phyloP scores from a whole-genome alignment of 1,140 invertebrate genomes.

The Caerostris darwini region DNA sequence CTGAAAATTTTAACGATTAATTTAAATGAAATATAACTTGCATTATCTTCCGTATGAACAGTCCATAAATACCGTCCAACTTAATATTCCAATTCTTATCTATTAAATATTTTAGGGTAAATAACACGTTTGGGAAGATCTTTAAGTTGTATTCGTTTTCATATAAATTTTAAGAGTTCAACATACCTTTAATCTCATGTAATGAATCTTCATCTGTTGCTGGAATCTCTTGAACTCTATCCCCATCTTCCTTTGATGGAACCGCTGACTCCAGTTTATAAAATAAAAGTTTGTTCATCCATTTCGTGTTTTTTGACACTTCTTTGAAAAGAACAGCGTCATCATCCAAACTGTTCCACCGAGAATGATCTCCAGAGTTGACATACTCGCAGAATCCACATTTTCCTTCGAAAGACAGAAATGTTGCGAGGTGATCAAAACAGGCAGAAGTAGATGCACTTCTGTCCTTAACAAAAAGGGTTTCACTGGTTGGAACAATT shows the following conservation, averaged over 20 bases:
- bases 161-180: too few relatives aligned
- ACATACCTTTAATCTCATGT: conserved; percentile 57
- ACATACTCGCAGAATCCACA: conserved; percentile 64
- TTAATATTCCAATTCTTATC: too few relatives aligned
- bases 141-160: too few relatives aligned
- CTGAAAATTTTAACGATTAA: too few relatives aligned
- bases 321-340: conserved; percentile 47
- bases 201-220: conserved; percentile 7
- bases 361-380: conserved; percentile 42
- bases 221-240: conserved; percentile 56
- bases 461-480: neutral
- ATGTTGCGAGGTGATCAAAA: conserved; percentile 23
- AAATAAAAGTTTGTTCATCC: conserved; percentile 18
- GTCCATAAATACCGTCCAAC: too few relatives aligned
- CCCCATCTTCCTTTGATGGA: conserved; percentile 9
- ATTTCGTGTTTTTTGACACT: conserved; percentile 31
- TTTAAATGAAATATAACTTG: too few relatives aligned
- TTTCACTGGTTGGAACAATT: neutral
- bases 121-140: too few relatives aligned
- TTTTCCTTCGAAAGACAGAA: conserved; percentile 11
- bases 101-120: too few relatives aligned
- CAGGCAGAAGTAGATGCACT: neutral
- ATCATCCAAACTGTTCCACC: conserved; percentile 61
- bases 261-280: neutral
- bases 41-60: too few relatives aligned